These are phyloP conservation scores for Clusia tigrina DNA, from an alignment of 2,888 invertebrate genomes.

Conservation along the genomic window DNA sequence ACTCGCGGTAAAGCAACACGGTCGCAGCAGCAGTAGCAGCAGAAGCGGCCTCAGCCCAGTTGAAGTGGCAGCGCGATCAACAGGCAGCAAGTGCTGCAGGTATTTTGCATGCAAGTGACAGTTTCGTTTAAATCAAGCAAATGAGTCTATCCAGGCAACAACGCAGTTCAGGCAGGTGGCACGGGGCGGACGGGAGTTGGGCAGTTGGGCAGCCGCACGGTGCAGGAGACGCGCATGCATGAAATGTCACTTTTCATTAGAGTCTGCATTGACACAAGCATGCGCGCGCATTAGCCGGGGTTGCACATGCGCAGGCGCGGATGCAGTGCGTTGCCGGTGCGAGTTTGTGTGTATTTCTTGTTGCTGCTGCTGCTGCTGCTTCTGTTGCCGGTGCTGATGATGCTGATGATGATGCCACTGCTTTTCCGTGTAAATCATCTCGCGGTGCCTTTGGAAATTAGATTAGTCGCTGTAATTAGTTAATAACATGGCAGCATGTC, in stretches of 20 bases:
- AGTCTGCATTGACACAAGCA: conserved; percentile 37
- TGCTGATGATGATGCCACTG: conserved; percentile 15
- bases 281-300: conserved; percentile 14
- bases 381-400: conserved; percentile 35
- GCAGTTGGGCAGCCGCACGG: neutral
- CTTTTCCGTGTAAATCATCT: conserved; percentile 39
- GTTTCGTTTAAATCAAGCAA: conserved; percentile 46
- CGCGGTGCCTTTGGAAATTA: conserved; percentile 46
- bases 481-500: conserved; percentile 62
- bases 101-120: conserved; percentile 43
- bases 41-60: neutral
- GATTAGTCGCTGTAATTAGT: conserved; percentile 63
- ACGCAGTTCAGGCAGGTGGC: neutral
- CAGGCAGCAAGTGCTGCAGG: conserved; percentile 29
- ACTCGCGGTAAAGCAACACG: neutral
- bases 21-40: conserved; percentile 3
- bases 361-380: neutral
- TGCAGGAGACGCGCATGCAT: conserved; percentile 47
- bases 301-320: conserved; percentile 2
- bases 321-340: neutral
- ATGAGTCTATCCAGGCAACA: conserved; percentile 41
- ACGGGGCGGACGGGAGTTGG: neutral
- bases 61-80: too few species aligned
- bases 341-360: neutral
- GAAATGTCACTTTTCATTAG: conserved; percentile 63